Percentiles rank a stretch among this genome's conserved stretches.
Conservation (phyloP, 2,888 invertebrate species). For the Nomada ruficornis region DNA sequence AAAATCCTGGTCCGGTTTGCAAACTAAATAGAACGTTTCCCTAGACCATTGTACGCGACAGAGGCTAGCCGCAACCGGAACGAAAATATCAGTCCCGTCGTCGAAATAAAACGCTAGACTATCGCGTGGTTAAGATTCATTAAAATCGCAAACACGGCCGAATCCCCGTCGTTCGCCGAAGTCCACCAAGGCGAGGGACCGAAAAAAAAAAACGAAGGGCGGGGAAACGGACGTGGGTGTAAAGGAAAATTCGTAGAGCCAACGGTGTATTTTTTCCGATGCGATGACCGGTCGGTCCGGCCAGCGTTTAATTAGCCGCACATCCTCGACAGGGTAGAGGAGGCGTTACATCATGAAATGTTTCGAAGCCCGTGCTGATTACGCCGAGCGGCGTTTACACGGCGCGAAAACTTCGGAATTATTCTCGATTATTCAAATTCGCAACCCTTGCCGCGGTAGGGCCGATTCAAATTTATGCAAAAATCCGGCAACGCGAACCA, state of each 20-base stretch:
- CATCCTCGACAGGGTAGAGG: conserved; percentile 39
- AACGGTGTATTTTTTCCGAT: conserved; percentile 66
- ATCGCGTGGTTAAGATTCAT: conserved; percentile 71
- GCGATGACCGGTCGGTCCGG: conserved; percentile 7
- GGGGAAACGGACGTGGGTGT: not conserved
- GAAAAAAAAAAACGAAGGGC: conserved; percentile 1
- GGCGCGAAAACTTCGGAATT: conserved; percentile 77
- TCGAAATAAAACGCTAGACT: conserved; percentile 14
- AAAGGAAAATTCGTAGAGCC: conserved; percentile 48
- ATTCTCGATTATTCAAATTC: conserved; percentile 81
- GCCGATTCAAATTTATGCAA: conserved; percentile 81
- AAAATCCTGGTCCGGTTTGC: not conserved
- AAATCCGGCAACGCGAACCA: conserved; percentile 76
- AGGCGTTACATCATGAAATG: conserved; percentile 70
- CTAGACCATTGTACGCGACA: not conserved
- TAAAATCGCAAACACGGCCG: conserved; percentile 69
- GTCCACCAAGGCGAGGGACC: conserved; percentile 1
- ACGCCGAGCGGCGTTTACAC: conserved; percentile 70
- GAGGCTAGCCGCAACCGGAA: not conserved
- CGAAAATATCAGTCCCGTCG: conserved; percentile 28
- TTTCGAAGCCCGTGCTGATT: conserved; percentile 70
- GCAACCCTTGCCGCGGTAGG: conserved; percentile 74
- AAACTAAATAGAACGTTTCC: not conserved
- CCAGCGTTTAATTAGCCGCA: conserved; percentile 68
- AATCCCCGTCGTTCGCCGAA: conserved; percentile 39